Conservation (phyloP, 2,797 vertebrate species). For the Remorina albescens region DNA sequence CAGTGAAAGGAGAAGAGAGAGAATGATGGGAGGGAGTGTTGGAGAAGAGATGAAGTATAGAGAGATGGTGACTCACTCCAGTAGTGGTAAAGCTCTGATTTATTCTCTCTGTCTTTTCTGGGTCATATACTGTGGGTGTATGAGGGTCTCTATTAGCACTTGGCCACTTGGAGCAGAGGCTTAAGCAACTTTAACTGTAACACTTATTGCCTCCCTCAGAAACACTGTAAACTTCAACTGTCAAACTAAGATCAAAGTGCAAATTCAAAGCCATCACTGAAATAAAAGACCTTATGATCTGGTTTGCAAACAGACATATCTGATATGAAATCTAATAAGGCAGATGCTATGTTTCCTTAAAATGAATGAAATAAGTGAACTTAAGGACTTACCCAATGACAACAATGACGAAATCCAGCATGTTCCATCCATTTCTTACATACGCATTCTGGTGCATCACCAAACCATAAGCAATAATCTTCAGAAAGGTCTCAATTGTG, state of each 20-base stretch:
- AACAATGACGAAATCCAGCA: slow-evolving; percentile 99
- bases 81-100: slow-evolving; percentile 81
- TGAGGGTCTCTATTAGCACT: slow-evolving; percentile 75
- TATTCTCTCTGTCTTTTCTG: slow-evolving; percentile 86
- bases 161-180: slow-evolving; percentile 63
- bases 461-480: slow-evolving; percentile 98
- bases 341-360: background rate
- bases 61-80: slow-evolving; percentile 82
- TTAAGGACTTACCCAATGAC: slow-evolving; percentile 92
- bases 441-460: slow-evolving; percentile 98
- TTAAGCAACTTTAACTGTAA: slow-evolving; percentile 74
- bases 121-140: slow-evolving; percentile 83
- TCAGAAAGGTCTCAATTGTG: slow-evolving; percentile 99
- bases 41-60: slow-evolving; percentile 71
- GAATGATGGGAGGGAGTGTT: slow-evolving; percentile 60
- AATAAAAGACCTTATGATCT: slow-evolving; percentile 27
- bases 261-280: slow-evolving; percentile 35
- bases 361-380: background rate
- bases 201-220: slow-evolving; percentile 39
- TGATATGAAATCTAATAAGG: no score
- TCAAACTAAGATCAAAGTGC: slow-evolving; percentile 35
- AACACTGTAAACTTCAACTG: slow-evolving; percentile 49
- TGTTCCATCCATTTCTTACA: slow-evolving; percentile 98
- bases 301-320: background rate
- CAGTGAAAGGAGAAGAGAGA: slow-evolving; percentile 50